Percentiles rank a stretch among this genome's conserved stretches.
These are phyloP conservation scores for Epinephelus lanceolatus DNA, from an alignment of 2,113 vertebrate species.

Conservation along the genomic window DNA sequence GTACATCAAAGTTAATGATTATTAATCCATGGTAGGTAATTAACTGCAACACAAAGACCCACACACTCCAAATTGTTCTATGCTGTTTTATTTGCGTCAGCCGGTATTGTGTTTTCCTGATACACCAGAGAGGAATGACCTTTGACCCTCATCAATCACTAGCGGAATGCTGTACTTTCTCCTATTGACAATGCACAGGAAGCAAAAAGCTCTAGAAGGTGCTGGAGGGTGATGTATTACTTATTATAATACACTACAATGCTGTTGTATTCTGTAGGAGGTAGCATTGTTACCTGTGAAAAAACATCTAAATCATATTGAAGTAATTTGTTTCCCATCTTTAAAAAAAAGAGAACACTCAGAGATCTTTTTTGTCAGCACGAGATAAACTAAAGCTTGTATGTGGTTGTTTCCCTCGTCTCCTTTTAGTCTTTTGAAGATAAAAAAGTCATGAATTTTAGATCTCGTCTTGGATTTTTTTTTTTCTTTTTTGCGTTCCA, in stretches of 20 bases:
- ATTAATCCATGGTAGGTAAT: neutral
- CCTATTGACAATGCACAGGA: neutral
- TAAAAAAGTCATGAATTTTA: conserved; percentile 25
- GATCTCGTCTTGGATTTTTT: conserved; percentile 17
- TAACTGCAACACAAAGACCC: neutral
- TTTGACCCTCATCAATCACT: conserved; percentile 1
- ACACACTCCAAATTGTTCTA: neutral
- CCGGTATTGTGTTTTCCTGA: neutral
- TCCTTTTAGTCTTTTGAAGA: neutral
- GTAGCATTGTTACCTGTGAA: neutral
- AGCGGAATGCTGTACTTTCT: neutral
- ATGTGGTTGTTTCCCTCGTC: neutral
- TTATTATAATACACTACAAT: neutral
- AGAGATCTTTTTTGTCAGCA: neutral
- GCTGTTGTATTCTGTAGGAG: neutral
- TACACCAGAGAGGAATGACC: neutral
- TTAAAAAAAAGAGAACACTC: neutral
- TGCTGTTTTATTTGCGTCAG: neutral
- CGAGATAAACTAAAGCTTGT: neutral
- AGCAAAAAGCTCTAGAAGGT: neutral
- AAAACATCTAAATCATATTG: neutral
- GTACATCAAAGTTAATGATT: neutral
- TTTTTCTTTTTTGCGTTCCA: neutral
- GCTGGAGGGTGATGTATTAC: neutral
- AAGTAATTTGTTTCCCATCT: neutral